These are phyloP conservation scores for Raphicerus campestris DNA, from an alignment of 2,113 vertebrate species.

Conservation along the genomic window DNA sequence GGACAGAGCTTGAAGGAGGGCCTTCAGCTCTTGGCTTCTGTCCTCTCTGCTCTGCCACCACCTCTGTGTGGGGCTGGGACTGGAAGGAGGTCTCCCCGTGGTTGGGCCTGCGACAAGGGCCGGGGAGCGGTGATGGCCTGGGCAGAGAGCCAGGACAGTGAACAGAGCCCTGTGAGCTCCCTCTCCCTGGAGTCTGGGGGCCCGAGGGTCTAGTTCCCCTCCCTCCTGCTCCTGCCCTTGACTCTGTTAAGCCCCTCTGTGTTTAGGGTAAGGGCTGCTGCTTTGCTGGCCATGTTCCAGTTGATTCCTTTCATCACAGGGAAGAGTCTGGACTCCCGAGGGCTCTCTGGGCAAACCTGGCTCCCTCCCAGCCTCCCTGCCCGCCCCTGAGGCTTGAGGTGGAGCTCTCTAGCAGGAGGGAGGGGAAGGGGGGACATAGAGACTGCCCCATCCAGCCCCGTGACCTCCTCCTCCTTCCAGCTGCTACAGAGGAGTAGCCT, in stretches of 20 bases:
- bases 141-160: background rate
- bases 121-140: background rate
- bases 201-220: background rate
- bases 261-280: background rate
- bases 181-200: background rate
- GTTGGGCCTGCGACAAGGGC: background rate
- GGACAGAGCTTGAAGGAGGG: background rate
- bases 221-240: background rate
- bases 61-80: background rate
- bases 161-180: background rate
- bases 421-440: background rate
- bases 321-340: background rate
- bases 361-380: background rate
- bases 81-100: background rate
- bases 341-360: background rate
- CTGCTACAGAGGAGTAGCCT: background rate
- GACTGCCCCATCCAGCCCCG: background rate
- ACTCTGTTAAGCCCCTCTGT: background rate
- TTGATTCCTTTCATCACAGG: background rate
- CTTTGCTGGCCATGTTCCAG: background rate
- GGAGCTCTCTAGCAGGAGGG: background rate
- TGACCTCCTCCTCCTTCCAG: background rate
- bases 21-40: background rate
- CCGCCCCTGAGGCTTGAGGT: accelerated
- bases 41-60: background rate